These are phyloP conservation scores for Arctia plantaginis DNA, from an alignment of 2,888 invertebrate genomes.

Conservation along the genomic window DNA sequence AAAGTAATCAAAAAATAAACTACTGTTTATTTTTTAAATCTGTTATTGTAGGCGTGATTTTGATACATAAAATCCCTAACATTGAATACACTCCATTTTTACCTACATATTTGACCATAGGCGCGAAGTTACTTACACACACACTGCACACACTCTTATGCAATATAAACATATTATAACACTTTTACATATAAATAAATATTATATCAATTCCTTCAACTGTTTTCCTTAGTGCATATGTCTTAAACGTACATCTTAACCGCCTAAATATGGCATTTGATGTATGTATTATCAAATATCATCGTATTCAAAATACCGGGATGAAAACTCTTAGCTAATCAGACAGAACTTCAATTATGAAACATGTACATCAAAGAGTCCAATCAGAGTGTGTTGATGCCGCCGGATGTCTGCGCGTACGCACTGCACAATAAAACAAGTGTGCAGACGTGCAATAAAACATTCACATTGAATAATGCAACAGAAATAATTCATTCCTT, in stretches of 20 bases:
- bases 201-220: neutral
- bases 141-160: neutral
- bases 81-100: neutral
- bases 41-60: too few relatives aligned
- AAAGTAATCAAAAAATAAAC: too few relatives aligned
- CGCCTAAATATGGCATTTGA: neutral
- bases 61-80: too few relatives aligned
- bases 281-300: neutral
- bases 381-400: slow-evolving; percentile 56
- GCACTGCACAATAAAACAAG: slow-evolving; percentile 39
- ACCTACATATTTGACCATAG: neutral
- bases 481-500: slow-evolving; percentile 21
- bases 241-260: neutral
- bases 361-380: slow-evolving; percentile 62
- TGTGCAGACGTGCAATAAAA: slow-evolving; percentile 38
- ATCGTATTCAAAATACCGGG: neutral
- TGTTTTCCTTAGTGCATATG: neutral
- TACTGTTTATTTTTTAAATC: too few relatives aligned
- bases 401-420: slow-evolving; percentile 70
- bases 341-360: slow-evolving; percentile 35
- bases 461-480: slow-evolving; percentile 41
- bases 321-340: slow-evolving; percentile 32
- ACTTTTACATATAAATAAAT: neutral
- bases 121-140: neutral
- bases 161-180: neutral